Evolutionary conservation across 2,888 invertebrate species (phyloP), one percentile per base, ranked within the genome.

Genomic region (Cordilura impudica): DNA sequence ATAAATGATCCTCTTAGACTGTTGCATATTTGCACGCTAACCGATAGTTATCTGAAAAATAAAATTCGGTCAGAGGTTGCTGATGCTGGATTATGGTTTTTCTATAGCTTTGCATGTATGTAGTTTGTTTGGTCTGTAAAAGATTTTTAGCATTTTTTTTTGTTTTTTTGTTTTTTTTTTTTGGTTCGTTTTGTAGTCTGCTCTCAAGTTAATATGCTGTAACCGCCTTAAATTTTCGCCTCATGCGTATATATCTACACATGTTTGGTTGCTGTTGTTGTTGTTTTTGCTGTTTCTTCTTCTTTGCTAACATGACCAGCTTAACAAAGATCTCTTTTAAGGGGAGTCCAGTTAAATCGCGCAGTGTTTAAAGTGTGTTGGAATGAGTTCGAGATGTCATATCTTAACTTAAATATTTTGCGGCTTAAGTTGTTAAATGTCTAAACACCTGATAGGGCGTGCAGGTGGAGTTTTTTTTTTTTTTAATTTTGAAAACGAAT

Each of bases 41-140:
- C 83, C 84, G 87, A 88, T 87, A 87, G 85, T 87, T 88, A 87
- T 88, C 87, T 83, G 84, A 80, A 69, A 58, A 49, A 47, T 43
- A 78, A 85, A 85, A 85, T 86, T 86, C 87, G 88, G 87, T 87
- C 87, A 87, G 87, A 87, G 87, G 88, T 87, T 87, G 87, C 83
- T 78, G 63, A 76, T 78, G 74, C 39, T 73, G 73, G 80, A 70
- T 80, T 80, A 73, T 65, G 69, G 70, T 73, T 80, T 65, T 74
- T 39, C 26, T 74, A 49, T 43, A 54, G 60, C 73, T 78, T 51
- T 14, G 19, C 29, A 2, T 51, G 58, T 61, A n/a, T 35, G 63
- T 23, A n/a, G 39, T 56, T 8, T 51, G 29, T 45, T 49, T 39
- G 63, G 66, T 56, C 72, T 69, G 63, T 45, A 60, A 63, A 54